phyloP scores from a whole-genome alignment of 92 coral and sea anemone species.

The Palythoa caribaeorum region DNA sequence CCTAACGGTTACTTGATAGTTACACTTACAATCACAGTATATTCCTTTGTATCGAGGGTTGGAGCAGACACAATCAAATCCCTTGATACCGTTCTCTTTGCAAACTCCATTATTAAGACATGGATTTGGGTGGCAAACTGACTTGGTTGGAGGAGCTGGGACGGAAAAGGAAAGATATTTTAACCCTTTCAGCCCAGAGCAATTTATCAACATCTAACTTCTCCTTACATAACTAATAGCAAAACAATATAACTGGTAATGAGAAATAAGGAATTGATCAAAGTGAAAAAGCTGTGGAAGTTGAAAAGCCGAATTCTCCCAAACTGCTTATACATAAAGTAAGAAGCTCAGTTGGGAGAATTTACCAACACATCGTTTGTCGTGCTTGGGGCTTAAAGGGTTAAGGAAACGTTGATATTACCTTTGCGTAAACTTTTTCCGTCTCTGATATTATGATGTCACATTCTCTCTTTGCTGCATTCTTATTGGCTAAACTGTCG shows the following conservation, averaged over 20 bases:
- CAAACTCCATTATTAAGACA: conserved; percentile 94
- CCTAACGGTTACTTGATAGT: not conserved
- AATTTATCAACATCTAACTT: no score
- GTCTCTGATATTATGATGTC: not conserved
- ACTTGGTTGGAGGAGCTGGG: conserved; percentile 37
- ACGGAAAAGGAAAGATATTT: not conserved
- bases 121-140: conserved; percentile 90
- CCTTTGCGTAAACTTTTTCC: not conserved
- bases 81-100: conserved; percentile 73
- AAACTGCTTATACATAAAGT: not conserved
- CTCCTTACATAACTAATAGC: no score
- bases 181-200: no score
- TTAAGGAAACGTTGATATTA: not conserved
- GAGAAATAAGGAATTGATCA: no score
- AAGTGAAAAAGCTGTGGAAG: no score
- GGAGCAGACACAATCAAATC: conserved; percentile 90
- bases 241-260: no score
- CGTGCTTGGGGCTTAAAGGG: no score
- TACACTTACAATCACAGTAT: conserved; percentile 83
- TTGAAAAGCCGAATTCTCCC: no score
- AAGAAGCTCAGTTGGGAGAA: no score
- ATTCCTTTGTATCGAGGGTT: conserved; percentile 84
- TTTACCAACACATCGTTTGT: not conserved
- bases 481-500: conserved; percentile 4
- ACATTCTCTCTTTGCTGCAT: not conserved